phyloP scores from a whole-genome alignment of 1,140 invertebrate species.

The Drosophila biarmipes region DNA sequence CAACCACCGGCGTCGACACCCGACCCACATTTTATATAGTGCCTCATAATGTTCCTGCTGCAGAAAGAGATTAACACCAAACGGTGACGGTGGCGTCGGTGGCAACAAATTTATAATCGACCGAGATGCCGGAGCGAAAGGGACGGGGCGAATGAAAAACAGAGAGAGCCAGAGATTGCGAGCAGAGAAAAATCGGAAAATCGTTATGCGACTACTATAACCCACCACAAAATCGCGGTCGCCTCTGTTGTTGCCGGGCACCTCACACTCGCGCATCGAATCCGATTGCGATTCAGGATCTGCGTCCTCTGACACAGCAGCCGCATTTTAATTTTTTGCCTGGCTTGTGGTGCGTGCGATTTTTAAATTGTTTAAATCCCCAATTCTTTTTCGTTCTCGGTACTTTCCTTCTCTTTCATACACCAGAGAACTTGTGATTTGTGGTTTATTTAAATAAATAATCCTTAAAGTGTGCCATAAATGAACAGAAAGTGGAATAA shows the following conservation, averaged over 20 bases:
- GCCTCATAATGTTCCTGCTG: constrained; percentile 72
- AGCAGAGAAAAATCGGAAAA: constrained; percentile 70
- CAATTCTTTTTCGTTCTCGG: constrained; percentile 19
- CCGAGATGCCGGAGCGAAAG: constrained; percentile 19
- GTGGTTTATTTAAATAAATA: constrained; percentile 80
- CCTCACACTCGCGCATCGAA: constrained; percentile 72
- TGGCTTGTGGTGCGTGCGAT: constrained; percentile 65
- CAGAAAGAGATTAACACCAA: constrained; percentile 78
- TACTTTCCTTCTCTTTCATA: constrained; percentile 14
- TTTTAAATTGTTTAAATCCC: constrained; percentile 35
- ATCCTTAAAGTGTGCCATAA: constrained; percentile 70
- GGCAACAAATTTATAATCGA: constrained; percentile 72
- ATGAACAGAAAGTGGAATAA: constrained; percentile 22
- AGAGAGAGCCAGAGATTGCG: constrained; percentile 1
- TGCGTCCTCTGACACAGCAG: constrained; percentile 43
- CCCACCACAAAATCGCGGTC: constrained; percentile 81
- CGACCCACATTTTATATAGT: constrained; percentile 69
- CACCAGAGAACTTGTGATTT: constrained; percentile 51
- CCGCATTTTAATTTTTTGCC: constrained; percentile 72
- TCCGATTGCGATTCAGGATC: constrained; percentile 45
- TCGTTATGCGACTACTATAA: constrained; percentile 73
- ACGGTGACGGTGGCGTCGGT: constrained; percentile 38
- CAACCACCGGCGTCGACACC: constrained; percentile 77
- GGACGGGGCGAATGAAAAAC: background rate
- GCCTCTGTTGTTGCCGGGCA: constrained; percentile 64